Conservation (phyloP, 2,888 invertebrate species). For the Pycnomerus fuliginosus region DNA sequence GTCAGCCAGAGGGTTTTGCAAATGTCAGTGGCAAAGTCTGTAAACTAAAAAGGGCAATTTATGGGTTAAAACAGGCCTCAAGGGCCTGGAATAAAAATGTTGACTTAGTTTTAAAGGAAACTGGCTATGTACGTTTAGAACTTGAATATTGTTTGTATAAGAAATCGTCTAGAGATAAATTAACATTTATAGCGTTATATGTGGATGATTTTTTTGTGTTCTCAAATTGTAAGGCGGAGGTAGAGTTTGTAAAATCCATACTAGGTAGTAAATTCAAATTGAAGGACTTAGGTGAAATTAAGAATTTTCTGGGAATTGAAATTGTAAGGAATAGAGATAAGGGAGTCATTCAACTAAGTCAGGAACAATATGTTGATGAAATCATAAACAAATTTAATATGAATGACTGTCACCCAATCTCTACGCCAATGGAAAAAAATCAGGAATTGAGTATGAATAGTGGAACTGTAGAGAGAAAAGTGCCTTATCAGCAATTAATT, state of each 20-base stretch:
- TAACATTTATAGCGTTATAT: slow-evolving; percentile 1
- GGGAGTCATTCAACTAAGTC: slow-evolving; percentile 16
- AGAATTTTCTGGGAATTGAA: neutral
- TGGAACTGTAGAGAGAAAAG: neutral
- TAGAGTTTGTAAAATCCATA: neutral
- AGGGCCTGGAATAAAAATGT: neutral
- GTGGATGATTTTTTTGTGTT: slow-evolving; percentile 4
- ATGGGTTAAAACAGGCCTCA: slow-evolving; percentile 3
- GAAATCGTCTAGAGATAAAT: neutral
- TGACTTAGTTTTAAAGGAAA: neutral
- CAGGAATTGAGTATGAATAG: neutral
- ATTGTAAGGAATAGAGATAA: slow-evolving; percentile 8
- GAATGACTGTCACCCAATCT: slow-evolving; percentile 4
- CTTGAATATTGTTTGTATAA: slow-evolving; percentile 4
- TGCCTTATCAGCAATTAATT: slow-evolving; percentile 24
- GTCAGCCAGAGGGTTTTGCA: slow-evolving; percentile 18
- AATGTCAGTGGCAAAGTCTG: neutral
- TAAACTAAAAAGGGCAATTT: neutral
- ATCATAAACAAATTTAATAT: slow-evolving; percentile 18
- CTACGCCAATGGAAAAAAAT: slow-evolving; percentile 24
- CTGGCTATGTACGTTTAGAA: neutral
- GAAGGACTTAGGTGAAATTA: slow-evolving; percentile 2
- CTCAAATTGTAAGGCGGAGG: neutral
- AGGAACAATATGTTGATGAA: slow-evolving; percentile 23
- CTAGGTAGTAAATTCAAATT: neutral